phyloP scores from a whole-genome alignment of 2,888 invertebrate species.

The Agriopis marginaria region DNA sequence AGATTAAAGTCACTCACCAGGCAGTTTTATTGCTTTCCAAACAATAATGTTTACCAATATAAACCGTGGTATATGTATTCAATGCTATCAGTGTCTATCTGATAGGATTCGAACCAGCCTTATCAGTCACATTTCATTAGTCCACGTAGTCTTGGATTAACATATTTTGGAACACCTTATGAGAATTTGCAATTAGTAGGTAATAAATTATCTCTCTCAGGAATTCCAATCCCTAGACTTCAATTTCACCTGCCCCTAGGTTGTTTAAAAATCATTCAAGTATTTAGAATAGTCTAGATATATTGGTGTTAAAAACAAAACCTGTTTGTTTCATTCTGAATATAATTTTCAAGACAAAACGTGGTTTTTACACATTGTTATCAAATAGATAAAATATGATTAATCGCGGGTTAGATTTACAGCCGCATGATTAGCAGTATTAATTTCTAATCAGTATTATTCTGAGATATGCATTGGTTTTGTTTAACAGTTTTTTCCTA shows the following conservation, averaged over 20 bases:
- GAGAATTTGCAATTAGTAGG: not conserved
- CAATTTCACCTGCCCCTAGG: too few relatives aligned
- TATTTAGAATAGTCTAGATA: not conserved
- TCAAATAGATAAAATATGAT: conserved; percentile 25
- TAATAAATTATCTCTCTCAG: too few relatives aligned
- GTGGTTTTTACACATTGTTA: not conserved
- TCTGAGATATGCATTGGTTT: conserved; percentile 28
- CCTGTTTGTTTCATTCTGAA: not conserved
- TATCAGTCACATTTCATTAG: conserved; percentile 64
- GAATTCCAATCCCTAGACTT: too few relatives aligned
- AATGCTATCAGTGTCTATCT: conserved; percentile 45
- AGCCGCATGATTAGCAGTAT: conserved; percentile 20
- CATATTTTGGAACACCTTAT: not conserved
- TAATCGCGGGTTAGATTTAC: conserved; percentile 37
- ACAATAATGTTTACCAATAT: conserved; percentile 49
- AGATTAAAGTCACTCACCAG: conserved; percentile 56
- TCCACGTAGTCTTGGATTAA: conserved; percentile 61
- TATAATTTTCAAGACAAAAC: not conserved
- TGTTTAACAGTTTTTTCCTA: not conserved
- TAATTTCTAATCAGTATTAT: conserved; percentile 33
- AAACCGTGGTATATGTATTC: conserved; percentile 41
- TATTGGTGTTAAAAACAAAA: not conserved
- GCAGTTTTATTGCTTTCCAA: conserved; percentile 54
- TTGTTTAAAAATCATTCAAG: not conserved
- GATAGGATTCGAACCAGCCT: conserved; percentile 36